A percentile compares a stretch with the other conserved stretches of the same genome.
These are phyloP conservation scores for Prinia subflava DNA, from an alignment of 2,113 vertebrate genomes.

Conservation along the genomic window DNA sequence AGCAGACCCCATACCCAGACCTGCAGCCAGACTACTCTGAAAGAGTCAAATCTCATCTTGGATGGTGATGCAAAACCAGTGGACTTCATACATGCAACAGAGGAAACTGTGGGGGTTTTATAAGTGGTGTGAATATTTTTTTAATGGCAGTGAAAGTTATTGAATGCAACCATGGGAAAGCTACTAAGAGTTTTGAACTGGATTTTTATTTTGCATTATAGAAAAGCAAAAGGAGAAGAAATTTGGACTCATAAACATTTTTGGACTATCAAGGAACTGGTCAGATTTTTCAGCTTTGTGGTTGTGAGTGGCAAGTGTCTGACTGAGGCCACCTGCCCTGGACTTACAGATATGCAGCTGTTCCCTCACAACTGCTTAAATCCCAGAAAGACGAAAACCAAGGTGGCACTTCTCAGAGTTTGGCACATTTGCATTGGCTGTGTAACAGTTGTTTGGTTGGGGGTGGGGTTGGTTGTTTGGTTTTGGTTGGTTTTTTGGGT, in stretches of 20 bases:
- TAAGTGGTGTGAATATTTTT: constrained; percentile 67
- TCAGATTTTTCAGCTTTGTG: constrained; percentile 51
- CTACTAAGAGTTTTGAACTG: constrained; percentile 51
- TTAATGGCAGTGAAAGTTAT: constrained; percentile 56
- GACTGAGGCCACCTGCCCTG: constrained; percentile 84
- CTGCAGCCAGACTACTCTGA: background rate
- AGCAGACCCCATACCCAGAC: background rate
- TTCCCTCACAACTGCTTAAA: constrained; percentile 88
- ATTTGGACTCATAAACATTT: background rate
- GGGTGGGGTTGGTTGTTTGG: background rate
- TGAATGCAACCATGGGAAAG: background rate
- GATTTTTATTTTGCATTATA: constrained; percentile 52
- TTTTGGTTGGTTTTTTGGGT: background rate
- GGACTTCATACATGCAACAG: constrained; percentile 6
- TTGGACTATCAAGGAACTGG: background rate
- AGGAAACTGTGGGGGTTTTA: background rate
- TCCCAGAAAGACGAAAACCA: constrained; percentile 74
- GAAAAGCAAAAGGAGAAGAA: constrained; percentile 38
- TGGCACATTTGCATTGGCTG: constrained; percentile 69
- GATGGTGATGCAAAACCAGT: constrained; percentile 25
- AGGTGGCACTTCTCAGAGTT: constrained; percentile 76
- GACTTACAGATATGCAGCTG: constrained; percentile 86
- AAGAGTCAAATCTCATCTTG: background rate
- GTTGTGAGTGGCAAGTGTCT: constrained; percentile 80
- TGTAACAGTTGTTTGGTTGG: constrained; percentile 39